Evolutionary conservation across 2,888 invertebrate species (phyloP).

Genomic region (Digitonthophagus gazella): DNA sequence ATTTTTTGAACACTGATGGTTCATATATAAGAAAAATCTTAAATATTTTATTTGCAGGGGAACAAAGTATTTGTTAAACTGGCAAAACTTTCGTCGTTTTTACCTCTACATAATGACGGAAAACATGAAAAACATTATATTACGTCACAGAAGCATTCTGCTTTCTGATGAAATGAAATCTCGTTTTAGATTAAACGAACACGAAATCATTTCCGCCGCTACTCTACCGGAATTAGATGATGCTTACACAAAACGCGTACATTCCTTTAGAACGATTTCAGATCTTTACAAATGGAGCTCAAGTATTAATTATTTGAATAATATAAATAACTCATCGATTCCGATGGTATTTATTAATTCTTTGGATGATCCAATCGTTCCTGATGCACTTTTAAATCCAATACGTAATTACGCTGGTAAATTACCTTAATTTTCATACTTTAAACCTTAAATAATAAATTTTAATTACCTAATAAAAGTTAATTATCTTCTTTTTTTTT

Average conservation of each 20-base stretch:
- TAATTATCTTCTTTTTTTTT: slow-evolving; percentile 7
- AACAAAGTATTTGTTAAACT: slow-evolving; percentile 76
- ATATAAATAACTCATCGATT: slow-evolving; percentile 59
- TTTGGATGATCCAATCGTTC: slow-evolving; percentile 88
- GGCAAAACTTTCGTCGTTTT: slow-evolving; percentile 86
- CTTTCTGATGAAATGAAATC: slow-evolving; percentile 72
- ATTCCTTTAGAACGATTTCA: slow-evolving; percentile 73
- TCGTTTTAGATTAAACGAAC: slow-evolving; percentile 70
- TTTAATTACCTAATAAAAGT: not conserved
- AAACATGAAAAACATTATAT: slow-evolving; percentile 83
- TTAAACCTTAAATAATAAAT: not conserved
- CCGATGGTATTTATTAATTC: slow-evolving; percentile 93
- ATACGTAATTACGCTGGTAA: slow-evolving; percentile 75
- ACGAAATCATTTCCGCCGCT: slow-evolving; percentile 80
- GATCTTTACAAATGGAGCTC: slow-evolving; percentile 87
- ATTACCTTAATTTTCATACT: not conserved
- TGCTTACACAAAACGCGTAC: slow-evolving; percentile 78
- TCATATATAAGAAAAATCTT: no score
- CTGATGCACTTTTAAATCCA: slow-evolving; percentile 70
- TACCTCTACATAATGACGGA: slow-evolving; percentile 93
- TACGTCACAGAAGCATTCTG: slow-evolving; percentile 76
- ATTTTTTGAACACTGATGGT: not conserved
- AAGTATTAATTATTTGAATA: slow-evolving; percentile 73
- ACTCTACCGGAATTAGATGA: slow-evolving; percentile 87
- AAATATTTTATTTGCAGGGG: slow-evolving; percentile 59